Base-by-base conservation (phyloP, 2,888 invertebrate genomes). In the Octonoba sinensis region DNA sequence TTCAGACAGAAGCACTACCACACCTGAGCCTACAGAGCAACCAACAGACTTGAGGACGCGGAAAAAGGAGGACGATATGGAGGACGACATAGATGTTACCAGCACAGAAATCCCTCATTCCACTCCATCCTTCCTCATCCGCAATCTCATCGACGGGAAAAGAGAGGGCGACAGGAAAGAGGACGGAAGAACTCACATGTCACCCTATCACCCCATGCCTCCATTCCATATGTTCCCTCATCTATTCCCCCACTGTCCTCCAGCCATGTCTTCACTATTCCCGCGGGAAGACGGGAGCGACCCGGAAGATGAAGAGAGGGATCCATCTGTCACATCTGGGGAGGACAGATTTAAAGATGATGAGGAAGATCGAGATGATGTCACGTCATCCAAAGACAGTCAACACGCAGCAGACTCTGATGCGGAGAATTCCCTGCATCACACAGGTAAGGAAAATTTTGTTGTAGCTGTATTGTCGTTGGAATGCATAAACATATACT, bases 301-400 rank as follows among this genome's bases (percentile, higher is more conserved):
- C 22, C 15, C 46, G 36, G 75, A 76, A 4, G 75, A 75, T 13
- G 20, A 44, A 1, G 73, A 66, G 16, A 51, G 64, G 18, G 76
- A 70, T 13, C 54, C 18, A 4, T 74, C 65, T 3, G 57, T 70
- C 1, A 44, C 46, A 4, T 70, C 69, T 3, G 56, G 65, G 49
- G 62, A 65, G 13, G 77, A 77, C 1, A 70, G 64, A 27, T 62
- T 64, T 20, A 76, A 62, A 62, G 77, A 77, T 15, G 71, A 65
- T 6, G 79, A 79, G 0, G 79, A 79, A 11, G 79, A 79, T 18
- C 60, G 62, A n/a, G 79, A 79, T 57, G 79, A 79, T 27, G 79
- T 79, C 47, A 79, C 79, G 4, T 79, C 79, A 2, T 79, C 79
- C 47, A 79, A 79, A 27, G 79, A 73, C 12, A 79, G 79, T 73